These are phyloP conservation scores for Tautogolabrus adspersus DNA, from an alignment of 2,113 vertebrate species.

Conservation along the genomic window DNA sequence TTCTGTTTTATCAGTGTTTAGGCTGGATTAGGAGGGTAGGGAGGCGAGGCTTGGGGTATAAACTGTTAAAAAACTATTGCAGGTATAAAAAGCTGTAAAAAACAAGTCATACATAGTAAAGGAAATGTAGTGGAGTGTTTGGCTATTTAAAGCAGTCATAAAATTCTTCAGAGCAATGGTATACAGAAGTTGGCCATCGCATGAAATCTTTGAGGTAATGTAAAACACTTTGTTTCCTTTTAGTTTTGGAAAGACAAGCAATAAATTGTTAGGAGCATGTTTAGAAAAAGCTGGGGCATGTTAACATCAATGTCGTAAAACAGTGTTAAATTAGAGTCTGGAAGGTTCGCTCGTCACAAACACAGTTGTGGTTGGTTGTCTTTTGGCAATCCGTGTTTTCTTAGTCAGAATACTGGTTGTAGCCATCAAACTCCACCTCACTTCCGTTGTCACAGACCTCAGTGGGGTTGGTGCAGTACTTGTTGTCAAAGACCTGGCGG, in stretches of 20 bases:
- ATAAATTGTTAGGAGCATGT: conserved; percentile 32
- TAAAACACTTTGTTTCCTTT: conserved; percentile 36
- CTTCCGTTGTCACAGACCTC: conserved; percentile 80
- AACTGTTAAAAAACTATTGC: conserved; percentile 13
- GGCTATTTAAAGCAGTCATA: conserved; percentile 28
- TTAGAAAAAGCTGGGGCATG: conserved; percentile 23
- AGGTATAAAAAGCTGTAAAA: conserved; percentile 42
- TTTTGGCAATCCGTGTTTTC: not conserved
- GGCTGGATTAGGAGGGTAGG: not conserved
- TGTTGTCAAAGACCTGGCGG: conserved; percentile 94
- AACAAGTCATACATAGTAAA: conserved; percentile 61
- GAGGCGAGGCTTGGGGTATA: not conserved
- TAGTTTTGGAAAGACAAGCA: conserved; percentile 54
- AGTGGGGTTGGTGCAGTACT: conserved; percentile 86
- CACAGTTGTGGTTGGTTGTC: conserved; percentile 47
- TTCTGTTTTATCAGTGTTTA: conserved; percentile 45
- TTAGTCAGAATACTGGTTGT: conserved; percentile 90
- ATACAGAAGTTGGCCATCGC: conserved; percentile 44
- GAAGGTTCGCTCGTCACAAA: conserved; percentile 43
- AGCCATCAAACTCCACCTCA: conserved; percentile 84
- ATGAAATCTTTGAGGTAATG: conserved; percentile 23
- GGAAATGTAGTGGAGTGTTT: conserved; percentile 30
- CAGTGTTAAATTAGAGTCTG: conserved; percentile 62
- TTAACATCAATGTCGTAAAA: conserved; percentile 33
- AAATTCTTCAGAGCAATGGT: conserved; percentile 20